Evolutionary conservation across 2,113 vertebrate genomes (phyloP).

Genomic region (Sinosuthora webbiana): DNA sequence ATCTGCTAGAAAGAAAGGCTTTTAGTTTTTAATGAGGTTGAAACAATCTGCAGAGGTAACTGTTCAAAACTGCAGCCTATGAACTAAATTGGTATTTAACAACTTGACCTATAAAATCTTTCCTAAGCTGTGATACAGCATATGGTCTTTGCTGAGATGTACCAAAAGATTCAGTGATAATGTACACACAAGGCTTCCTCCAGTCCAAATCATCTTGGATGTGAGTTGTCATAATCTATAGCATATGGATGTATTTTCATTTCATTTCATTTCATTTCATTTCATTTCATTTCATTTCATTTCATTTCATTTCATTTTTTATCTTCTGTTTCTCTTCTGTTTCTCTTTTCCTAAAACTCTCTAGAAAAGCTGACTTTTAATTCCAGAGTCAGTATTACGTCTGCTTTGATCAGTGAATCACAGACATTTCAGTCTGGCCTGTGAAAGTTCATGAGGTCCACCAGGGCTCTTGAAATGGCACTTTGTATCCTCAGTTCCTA

Average conservation of each 20-base stretch:
- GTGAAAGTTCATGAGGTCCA: neutral
- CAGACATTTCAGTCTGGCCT: neutral
- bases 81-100: neutral
- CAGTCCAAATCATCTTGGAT: neutral
- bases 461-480: neutral
- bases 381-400: neutral
- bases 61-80: neutral
- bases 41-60: neutral
- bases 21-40: neutral
- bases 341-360: neutral
- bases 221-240: neutral
- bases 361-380: neutral
- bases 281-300: neutral
- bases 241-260: neutral
- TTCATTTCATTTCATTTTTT: neutral
- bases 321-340: neutral
- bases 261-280: neutral
- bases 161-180: slow-evolving; percentile 15
- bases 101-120: slow-evolving; percentile 32
- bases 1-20: neutral
- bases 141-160: slow-evolving; percentile 19
- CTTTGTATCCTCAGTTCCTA: neutral
- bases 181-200: neutral
- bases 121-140: neutral
- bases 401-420: neutral